Evolutionary conservation across 2,113 vertebrate genomes (phyloP), one percentile per base, ranked within the genome.

Genomic region (Thymallus thymallus): DNA sequence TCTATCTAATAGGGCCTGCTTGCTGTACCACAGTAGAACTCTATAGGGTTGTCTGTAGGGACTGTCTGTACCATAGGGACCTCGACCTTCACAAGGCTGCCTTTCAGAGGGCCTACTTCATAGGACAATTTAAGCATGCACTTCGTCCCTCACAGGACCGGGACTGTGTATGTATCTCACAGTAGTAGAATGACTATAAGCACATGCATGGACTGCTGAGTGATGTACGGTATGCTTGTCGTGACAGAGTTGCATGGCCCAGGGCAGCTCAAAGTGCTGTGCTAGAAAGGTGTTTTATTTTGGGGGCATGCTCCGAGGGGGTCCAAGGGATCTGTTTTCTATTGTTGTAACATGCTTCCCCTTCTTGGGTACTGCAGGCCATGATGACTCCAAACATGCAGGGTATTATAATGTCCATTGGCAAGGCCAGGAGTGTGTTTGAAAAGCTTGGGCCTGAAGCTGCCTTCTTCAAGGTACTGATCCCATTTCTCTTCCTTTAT

Each of bases 361-460:
- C 85, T 93, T 86, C 92, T 83, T 92, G 91, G 94, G 93, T 51
- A 51, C 48, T 18, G 48, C 95, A 98, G 97, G 94, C 96, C 73
- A 97, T 99, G 97, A 95, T 98, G 97, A 98, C 97, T 88, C 96
- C 97, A 89, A 95, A 95, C 94, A 98, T 99, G 98, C 98, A 99
- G 95, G 96, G 96, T 95, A 94, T 99, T 91, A 96, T 99, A 94
- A 98, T 98, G 97, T 96, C 98, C 88, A 97, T 99, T 96, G 96
- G 94, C 94, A 97, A 97, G 96, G 93, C 96, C 94, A 92, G 94
- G 93, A 95, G 85, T 95, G 93, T 97, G 63, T 98, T 95, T 97
- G 96, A 99, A 94, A 97, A 95, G 94, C 96, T 90, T 94, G 97
- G 97, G 83, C 96, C 97, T 76, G 97, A 99, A 94, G 95, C 96